Conservation (phyloP, 2,888 invertebrate genomes). For the Capitulum mitella region DNA sequence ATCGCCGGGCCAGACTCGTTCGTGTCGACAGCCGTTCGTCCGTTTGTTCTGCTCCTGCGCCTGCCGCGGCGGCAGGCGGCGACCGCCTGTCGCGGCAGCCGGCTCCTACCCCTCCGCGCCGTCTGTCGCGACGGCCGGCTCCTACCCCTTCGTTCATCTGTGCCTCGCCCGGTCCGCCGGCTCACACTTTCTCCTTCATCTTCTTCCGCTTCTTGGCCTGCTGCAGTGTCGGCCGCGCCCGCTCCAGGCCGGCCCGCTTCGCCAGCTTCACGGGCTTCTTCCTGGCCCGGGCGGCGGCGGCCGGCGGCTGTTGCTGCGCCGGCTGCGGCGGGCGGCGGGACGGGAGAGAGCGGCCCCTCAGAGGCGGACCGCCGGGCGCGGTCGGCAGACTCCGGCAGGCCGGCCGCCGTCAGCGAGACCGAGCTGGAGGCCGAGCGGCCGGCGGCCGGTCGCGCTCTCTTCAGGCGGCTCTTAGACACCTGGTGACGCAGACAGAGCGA, state of each 20-base stretch:
- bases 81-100: no score
- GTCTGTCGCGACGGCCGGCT: neutral
- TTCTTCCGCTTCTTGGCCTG: neutral
- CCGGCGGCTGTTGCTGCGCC: neutral
- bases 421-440: neutral
- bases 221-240: neutral
- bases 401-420: neutral
- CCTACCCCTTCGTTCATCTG: neutral
- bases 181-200: conserved; percentile 6
- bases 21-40: neutral
- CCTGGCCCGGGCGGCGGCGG: neutral
- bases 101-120: neutral
- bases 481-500: neutral
- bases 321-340: neutral
- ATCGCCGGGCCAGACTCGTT: neutral
- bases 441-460: neutral
- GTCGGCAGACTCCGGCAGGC: neutral
- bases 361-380: neutral
- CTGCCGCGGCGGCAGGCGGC: neutral
- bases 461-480: neutral
- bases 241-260: neutral
- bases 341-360: conserved; percentile 16
- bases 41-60: neutral
- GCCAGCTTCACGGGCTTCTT: neutral
- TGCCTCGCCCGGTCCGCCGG: neutral